Evolutionary conservation across 2,888 invertebrate genomes (phyloP).

Genomic region (Meghimatium bilineatum): DNA sequence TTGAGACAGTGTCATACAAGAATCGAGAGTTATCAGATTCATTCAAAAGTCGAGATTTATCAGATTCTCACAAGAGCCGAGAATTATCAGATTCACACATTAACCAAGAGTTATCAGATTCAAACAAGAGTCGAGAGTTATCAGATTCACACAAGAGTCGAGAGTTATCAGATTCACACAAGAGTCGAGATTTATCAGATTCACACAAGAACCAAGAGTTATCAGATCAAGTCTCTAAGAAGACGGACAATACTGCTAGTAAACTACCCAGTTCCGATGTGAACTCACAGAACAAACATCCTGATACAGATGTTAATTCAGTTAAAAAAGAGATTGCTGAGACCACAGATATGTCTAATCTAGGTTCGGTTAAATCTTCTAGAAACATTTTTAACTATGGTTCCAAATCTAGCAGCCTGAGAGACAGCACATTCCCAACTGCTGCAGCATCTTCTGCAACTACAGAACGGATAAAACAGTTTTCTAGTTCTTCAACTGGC

Average conservation of each 20-base stretch:
- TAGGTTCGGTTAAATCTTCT: slow-evolving; percentile 44
- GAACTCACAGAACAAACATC: slow-evolving; percentile 16
- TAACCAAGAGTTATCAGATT: too few relatives aligned
- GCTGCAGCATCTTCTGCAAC: not conserved
- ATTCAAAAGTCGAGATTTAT: not conserved
- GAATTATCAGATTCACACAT: too few relatives aligned
- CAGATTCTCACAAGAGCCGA: too few relatives aligned
- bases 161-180: slow-evolving; percentile 9
- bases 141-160: slow-evolving; percentile 12
- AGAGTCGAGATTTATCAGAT: too few relatives aligned
- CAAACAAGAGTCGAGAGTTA: slow-evolving; percentile 9
- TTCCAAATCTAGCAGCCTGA: slow-evolving; percentile 27
- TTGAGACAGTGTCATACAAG: slow-evolving; percentile 27
- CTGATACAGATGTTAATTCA: not conserved
- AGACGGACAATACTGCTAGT: slow-evolving; percentile 18
- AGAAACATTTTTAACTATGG: slow-evolving; percentile 21
- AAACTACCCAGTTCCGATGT: slow-evolving; percentile 16
- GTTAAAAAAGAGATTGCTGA: slow-evolving; percentile 27
- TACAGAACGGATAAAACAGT: slow-evolving; percentile 12
- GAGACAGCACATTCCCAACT: slow-evolving; percentile 6
- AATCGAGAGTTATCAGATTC: slow-evolving; percentile 12
- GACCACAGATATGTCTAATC: slow-evolving; percentile 31
- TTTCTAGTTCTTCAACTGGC: not conserved
- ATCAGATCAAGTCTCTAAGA: slow-evolving; percentile 1
- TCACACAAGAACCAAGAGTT: too few relatives aligned